Base-by-base conservation (phyloP, 1,140 invertebrate genomes). In the Drosophila sproati region DNA sequence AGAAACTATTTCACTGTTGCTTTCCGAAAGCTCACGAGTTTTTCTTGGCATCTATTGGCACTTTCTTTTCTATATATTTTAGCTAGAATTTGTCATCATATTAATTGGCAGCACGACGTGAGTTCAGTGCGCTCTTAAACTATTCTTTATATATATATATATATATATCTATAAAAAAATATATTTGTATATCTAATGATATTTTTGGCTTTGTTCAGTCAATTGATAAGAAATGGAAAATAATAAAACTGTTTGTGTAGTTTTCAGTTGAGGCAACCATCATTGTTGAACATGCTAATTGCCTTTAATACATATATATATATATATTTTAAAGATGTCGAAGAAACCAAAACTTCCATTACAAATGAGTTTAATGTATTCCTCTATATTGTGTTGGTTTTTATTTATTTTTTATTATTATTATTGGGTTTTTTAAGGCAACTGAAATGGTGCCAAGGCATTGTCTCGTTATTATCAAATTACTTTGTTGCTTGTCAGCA, bases 21-120 rank as follows among this genome's bases (percentile, higher is more conserved):
- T 85, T 62, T 50, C 52, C 48, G 73, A 61, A 76, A 54, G 47
- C 60, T 85, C 81, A 86, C 82, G 78, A 81, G 81, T 81, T 78
- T 82, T 82, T 82, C 80, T 78, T 82, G 79, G 79, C 79, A 82
- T 41, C 50, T 56, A 8, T 20, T 8, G 35, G 3, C 7, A 60
- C 39, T 67, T 32, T 59, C 5, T 12, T 76, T 75, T 73, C 59
- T 47, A 41, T 2, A 6, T 48, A 55, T 48, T 47, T 55, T 48
- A 45, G 60, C 8, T 7, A 73, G 54, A 66, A 78, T 67, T 82
- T 71, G 51, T 39, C 29, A 56, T 52, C 63, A 75, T 51, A 43
- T 10, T 52, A 59, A 10, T 62, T 63, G 41, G 68, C 66, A 79
- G 47, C 66, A 45, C 48, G 39, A 37, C n/a, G 81, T 32, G 75